A percentile compares a stretch with the other conserved stretches of the same genome.
phyloP scores from a whole-genome alignment of 2,888 invertebrate genomes.

The Thymelicus lineola region DNA sequence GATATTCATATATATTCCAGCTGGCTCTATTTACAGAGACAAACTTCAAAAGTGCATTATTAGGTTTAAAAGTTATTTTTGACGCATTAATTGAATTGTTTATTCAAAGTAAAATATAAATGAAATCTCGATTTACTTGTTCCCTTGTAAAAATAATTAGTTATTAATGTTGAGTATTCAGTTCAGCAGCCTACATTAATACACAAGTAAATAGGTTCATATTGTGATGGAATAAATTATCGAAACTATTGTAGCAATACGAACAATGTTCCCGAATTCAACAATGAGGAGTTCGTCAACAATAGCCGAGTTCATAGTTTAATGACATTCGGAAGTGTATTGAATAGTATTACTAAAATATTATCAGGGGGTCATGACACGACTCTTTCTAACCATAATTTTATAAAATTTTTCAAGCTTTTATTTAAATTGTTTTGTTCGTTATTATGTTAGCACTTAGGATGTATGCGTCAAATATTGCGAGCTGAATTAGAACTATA shows the following conservation, averaged over 20 bases:
- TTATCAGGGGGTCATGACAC: conserved; percentile 3
- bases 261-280: conserved; percentile 25
- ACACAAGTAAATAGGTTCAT: not conserved
- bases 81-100: not conserved
- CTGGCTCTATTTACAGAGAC: no score
- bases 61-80: not conserved
- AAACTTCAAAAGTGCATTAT: not conserved
- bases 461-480: no score
- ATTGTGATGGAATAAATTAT: conserved; percentile 23
- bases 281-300: conserved; percentile 24
- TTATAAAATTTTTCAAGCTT: no score
- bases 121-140: no score
- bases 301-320: conserved; percentile 13
- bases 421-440: no score
- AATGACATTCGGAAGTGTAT: conserved; percentile 21
- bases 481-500: no score
- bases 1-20: no score
- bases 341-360: conserved; percentile 10
- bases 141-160: no score
- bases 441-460: no score
- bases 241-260: conserved; percentile 18
- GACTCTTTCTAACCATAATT: not conserved
- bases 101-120: no score
- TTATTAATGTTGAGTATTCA: not conserved
- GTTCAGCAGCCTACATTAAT: not conserved